Conservation (phyloP, 2,113 vertebrate species). For the Poicephalus gulielmi region DNA sequence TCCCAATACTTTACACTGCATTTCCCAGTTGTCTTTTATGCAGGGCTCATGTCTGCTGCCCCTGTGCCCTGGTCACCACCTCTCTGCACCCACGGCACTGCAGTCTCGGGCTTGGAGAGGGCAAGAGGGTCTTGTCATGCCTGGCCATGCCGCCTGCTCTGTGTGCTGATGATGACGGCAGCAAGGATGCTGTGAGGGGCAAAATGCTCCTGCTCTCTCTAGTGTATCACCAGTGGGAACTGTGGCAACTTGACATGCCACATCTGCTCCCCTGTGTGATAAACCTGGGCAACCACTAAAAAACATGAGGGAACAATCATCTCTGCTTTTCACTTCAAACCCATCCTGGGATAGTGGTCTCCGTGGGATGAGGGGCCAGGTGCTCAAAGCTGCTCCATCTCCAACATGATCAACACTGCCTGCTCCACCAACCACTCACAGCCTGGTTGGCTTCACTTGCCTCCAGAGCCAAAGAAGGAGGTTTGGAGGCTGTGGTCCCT, state of each 20-base stretch:
- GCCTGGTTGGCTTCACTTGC: not conserved
- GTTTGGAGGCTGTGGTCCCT: not conserved
- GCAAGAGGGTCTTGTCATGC: not conserved
- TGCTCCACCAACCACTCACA: not conserved
- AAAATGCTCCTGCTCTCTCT: not conserved
- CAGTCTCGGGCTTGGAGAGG: not conserved
- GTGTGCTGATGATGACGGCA: not conserved
- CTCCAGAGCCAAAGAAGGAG: not conserved
- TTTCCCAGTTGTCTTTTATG: not conserved
- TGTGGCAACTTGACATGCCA: not conserved
- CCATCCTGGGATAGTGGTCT: not conserved
- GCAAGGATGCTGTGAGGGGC: not conserved
- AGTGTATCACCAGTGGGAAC: not conserved
- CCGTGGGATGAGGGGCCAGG: not conserved
- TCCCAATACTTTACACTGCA: not conserved
- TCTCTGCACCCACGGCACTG: not conserved
- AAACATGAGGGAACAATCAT: not conserved
- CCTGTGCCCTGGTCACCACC: not conserved
- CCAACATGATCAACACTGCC: not conserved
- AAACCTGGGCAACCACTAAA: not conserved
- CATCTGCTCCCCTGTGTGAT: not conserved
- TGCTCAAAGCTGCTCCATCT: not conserved
- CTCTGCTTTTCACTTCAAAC: not conserved
- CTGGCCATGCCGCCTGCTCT: not conserved
- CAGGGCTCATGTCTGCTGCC: not conserved